Base-by-base conservation (phyloP, 2,888 invertebrate species). In the Heliconius sara region DNA sequence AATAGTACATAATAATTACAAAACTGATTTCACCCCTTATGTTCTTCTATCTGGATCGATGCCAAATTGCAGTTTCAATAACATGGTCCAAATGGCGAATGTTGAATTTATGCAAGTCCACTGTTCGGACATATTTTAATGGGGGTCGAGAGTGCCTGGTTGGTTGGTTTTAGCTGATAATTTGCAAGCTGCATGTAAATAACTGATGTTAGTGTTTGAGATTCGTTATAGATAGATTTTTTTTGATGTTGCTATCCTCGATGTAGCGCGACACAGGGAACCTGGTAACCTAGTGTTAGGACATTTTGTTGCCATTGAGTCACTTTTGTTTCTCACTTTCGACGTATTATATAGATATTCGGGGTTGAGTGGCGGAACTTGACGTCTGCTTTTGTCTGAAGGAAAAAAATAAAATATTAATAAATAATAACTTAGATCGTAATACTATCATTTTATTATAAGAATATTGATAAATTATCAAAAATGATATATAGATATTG, bases 41-140 rank as follows among this genome's bases (percentile, higher is more conserved):
- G 73, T 43, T 43, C 68, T 60, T 75, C 60, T 34, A 22, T 75
- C 74, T 82, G 82, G 82, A 80, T 13, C n/a, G 2, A 16, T 16
- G 77, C 82, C 79, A 82, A 79, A 71, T 60, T 76, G 81, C 79
- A 81, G 83, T 81, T 83, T 82, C 82, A 83, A 83, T 80, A 79
- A 82, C 80, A 79, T 81, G 80, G 76, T 77, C 81, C 77, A 76
- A 82, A 84, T 83, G 83, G 77, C 77, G 60, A 65, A 47, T 75
- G 65, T 63, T 19, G 77, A 82, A 83, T 83, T 81, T 83, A 83
- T 79, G 80, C 82, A 83, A 79, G 82, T 83, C 82, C 78, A 67
- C 71, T 66, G 79, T 71, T 79, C 76, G 77, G 63, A 73, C 77
- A 79, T 52, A 77, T 75, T 79, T 82, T 80, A 82, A 80, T 76